A percentile compares a stretch with the other conserved stretches of the same genome.
phyloP scores from a whole-genome alignment of 2,888 invertebrate species.

The Mycalesis mineus region DNA sequence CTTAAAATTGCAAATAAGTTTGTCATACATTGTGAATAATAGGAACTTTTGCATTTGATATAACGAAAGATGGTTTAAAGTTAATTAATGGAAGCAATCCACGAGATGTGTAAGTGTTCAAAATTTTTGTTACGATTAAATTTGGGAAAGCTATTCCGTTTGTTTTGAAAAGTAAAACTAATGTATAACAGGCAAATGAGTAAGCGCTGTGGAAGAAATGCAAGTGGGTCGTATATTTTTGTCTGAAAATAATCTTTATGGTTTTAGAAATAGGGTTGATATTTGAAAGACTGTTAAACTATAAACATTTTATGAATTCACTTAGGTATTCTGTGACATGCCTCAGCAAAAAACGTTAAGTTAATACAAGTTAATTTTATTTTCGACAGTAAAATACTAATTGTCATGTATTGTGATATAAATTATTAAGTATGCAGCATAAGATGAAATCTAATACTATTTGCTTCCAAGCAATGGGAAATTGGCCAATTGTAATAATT shows the following conservation, averaged over 20 bases:
- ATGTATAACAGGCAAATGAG: conserved; percentile 24
- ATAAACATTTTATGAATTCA: too few species aligned
- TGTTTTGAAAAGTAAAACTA: conserved; percentile 9
- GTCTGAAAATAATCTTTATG: conserved; percentile 28
- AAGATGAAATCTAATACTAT: too few species aligned
- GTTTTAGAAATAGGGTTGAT: conserved; percentile 18
- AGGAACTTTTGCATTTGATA: not conserved
- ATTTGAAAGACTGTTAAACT: conserved; percentile 5
- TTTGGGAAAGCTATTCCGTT: not conserved
- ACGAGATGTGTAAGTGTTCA: conserved; percentile 68
- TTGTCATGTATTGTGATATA: too few species aligned
- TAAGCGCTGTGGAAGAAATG: conserved; percentile 30
- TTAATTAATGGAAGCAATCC: conserved; percentile 36
- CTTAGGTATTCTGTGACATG: too few species aligned
- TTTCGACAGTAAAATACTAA: too few species aligned
- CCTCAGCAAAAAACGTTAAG: too few species aligned
- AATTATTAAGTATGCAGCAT: too few species aligned
- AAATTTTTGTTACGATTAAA: conserved; percentile 10
- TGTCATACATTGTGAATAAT: not conserved
- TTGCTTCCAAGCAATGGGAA: too few species aligned
- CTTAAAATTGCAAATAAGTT: conserved; percentile 2
- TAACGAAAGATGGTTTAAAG: conserved; percentile 21
- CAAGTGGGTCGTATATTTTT: conserved; percentile 29
- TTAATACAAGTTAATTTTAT: too few species aligned
- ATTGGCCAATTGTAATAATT: too few species aligned